A percentile compares a stretch with the other conserved stretches of the same genome.
Conservation (phyloP, 1,140 invertebrate species). For the Drosophila repleta region DNA sequence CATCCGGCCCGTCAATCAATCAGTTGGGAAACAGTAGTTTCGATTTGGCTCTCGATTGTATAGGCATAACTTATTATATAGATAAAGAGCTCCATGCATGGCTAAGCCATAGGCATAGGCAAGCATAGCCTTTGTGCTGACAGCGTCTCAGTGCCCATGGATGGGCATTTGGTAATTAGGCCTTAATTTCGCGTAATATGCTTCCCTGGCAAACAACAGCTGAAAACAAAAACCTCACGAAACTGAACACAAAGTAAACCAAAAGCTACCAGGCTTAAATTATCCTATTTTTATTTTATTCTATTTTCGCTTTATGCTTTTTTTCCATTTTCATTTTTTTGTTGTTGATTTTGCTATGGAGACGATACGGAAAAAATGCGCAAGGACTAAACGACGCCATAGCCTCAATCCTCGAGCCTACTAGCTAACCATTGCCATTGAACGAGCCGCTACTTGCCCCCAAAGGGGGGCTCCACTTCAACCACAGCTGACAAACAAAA, state of each 20-base stretch:
- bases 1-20: no score
- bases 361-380: slow-evolving; percentile 52
- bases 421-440: not conserved
- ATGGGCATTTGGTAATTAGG: slow-evolving; percentile 45
- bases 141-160: slow-evolving; percentile 21
- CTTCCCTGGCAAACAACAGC: not conserved
- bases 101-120: not conserved
- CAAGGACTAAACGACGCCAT: slow-evolving; percentile 39
- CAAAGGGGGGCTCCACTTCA: slow-evolving; percentile 27
- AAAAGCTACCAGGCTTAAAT: slow-evolving; percentile 16
- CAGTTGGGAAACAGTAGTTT: no score
- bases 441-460: not conserved
- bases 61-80: no score
- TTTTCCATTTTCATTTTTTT: slow-evolving; percentile 33
- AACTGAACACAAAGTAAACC: slow-evolving; percentile 17
- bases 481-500: slow-evolving; percentile 27
- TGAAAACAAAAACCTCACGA: not conserved
- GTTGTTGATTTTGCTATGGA: slow-evolving; percentile 80
- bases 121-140: not conserved
- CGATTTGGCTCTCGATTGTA: no score
- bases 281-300: slow-evolving; percentile 5
- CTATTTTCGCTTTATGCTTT: not conserved
- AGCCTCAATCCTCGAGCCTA: slow-evolving; percentile 17
- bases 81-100: not conserved
- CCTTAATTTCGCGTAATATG: not conserved